These are phyloP conservation scores for Brachionichthys hirsutus DNA, from an alignment of 2,113 vertebrate genomes.

Conservation along the genomic window DNA sequence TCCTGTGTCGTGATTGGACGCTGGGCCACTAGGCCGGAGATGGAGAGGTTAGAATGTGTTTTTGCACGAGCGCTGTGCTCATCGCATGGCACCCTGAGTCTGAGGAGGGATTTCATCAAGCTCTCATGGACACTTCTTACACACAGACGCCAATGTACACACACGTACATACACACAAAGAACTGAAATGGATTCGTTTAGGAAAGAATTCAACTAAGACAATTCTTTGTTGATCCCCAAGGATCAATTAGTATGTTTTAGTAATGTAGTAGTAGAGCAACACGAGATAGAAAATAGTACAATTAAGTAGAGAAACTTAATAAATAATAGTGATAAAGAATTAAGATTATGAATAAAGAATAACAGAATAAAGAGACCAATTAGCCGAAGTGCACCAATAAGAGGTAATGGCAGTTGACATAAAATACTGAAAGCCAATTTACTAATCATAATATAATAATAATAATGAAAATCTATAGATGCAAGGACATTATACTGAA, in stretches of 20 bases:
- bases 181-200: not conserved
- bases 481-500: not conserved
- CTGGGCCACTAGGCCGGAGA: slow-evolving; percentile 80
- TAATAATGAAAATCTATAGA: not conserved
- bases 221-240: not conserved
- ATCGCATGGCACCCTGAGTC: slow-evolving; percentile 77
- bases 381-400: too few species aligned
- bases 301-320: too few species aligned
- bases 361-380: too few species aligned
- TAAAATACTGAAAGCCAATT: not conserved
- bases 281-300: not conserved
- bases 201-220: not conserved
- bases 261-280: not conserved
- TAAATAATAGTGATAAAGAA: too few species aligned
- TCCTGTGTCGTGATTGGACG: slow-evolving; percentile 77
- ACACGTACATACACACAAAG: slow-evolving; percentile 18
- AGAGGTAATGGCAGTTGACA: too few species aligned
- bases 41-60: slow-evolving; percentile 82
- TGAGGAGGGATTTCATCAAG: slow-evolving; percentile 72
- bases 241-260: too few species aligned
- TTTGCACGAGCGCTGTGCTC: slow-evolving; percentile 83
- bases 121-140: slow-evolving; percentile 42
- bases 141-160: slow-evolving; percentile 36
- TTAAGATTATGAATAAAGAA: too few species aligned
- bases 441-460: not conserved